A percentile compares a stretch with the other conserved stretches of the same genome.
These are phyloP conservation scores for Crepidodera aurea DNA, from an alignment of 2,888 invertebrate genomes.

Conservation along the genomic window DNA sequence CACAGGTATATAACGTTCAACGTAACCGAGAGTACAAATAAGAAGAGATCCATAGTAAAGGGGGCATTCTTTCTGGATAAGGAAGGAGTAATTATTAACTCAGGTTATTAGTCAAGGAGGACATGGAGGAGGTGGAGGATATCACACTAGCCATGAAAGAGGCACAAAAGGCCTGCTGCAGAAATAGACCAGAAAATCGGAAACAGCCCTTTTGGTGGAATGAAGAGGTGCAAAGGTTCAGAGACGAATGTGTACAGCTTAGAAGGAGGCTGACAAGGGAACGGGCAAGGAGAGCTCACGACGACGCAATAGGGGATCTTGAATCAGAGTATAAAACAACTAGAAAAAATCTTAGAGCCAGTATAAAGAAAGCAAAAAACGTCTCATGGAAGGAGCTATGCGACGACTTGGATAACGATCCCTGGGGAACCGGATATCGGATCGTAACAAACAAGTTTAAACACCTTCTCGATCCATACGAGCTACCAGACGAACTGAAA, in stretches of 20 bases:
- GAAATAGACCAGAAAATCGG: background rate
- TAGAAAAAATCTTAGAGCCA: background rate
- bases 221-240: background rate
- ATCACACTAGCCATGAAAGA: background rate
- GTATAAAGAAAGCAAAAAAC: background rate
- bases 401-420: background rate
- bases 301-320: background rate
- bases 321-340: background rate
- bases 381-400: background rate
- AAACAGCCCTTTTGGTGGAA: background rate
- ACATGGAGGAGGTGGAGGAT: background rate
- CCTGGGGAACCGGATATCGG: too few relatives aligned
- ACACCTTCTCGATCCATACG: conserved; percentile 1
- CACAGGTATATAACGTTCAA: background rate
- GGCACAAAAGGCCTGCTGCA: background rate
- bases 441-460: background rate
- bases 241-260: background rate
- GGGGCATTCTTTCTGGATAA: background rate
- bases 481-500: too few relatives aligned
- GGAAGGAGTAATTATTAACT: background rate
- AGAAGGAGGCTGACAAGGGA: background rate
- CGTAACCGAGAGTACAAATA: background rate
- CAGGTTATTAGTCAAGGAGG: background rate
- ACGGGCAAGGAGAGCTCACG: background rate
- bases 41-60: background rate